A percentile compares a stretch with the other conserved stretches of the same genome.
Conservation (phyloP, 2,113 vertebrate genomes). For the Corynorhinus townsendii region DNA sequence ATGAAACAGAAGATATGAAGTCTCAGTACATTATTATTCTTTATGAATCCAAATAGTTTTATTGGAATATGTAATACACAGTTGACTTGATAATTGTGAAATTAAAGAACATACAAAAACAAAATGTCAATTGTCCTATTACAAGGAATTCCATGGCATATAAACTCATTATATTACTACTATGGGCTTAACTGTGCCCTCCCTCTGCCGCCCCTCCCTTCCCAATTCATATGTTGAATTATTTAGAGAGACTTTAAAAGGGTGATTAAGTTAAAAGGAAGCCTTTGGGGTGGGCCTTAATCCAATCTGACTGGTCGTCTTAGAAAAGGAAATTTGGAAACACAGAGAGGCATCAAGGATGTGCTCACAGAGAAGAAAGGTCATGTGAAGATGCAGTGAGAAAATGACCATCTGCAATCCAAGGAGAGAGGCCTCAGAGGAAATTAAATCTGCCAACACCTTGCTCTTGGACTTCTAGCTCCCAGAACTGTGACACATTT, state of each 20-base stretch:
- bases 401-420: neutral
- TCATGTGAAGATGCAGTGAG: neutral
- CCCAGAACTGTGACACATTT: neutral
- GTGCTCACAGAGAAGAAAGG: neutral
- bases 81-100: neutral
- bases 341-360: neutral
- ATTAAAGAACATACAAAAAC: neutral
- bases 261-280: neutral
- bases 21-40: neutral
- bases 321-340: neutral
- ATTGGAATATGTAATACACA: neutral
- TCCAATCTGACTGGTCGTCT: neutral
- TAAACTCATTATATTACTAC: neutral
- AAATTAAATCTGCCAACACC: neutral
- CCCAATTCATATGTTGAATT: neutral
- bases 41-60: neutral
- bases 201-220: fast-evolving
- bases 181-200: neutral
- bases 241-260: neutral
- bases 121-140: neutral
- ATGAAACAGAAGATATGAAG: neutral
- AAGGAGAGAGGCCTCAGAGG: neutral
- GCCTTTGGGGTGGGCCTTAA: neutral
- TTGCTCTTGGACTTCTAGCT: neutral
- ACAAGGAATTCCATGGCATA: neutral